Percentiles rank a stretch among this genome's conserved stretches.
Conservation (phyloP, 2,888 invertebrate genomes). For the Proisotoma minuta region DNA sequence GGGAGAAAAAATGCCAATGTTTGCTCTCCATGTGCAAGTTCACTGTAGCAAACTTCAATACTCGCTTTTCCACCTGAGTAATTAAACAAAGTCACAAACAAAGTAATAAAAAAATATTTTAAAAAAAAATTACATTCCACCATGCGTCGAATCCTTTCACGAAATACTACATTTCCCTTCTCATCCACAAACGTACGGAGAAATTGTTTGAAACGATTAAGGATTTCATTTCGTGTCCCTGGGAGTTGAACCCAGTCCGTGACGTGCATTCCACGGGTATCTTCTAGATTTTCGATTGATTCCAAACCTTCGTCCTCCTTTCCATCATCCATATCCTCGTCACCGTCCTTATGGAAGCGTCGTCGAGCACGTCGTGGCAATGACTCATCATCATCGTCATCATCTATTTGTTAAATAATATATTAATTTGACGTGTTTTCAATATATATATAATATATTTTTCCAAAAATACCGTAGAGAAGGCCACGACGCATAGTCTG, state of each 20-base stretch:
- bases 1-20: conserved; percentile 94
- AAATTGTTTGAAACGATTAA: conserved; percentile 86
- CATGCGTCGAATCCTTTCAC: conserved; percentile 89
- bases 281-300: conserved; percentile 95
- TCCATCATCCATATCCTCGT: conserved; percentile 75
- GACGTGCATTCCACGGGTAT: conserved; percentile 89
- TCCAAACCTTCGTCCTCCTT: conserved; percentile 58
- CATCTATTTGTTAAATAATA: conserved; percentile 56
- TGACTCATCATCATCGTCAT: conserved; percentile 65
- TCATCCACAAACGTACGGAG: conserved; percentile 81
- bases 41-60: conserved; percentile 87
- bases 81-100: not conserved
- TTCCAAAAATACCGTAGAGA: conserved; percentile 78
- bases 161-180: conserved; percentile 80
- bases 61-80: conserved; percentile 56
- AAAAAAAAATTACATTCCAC: conserved; percentile 61
- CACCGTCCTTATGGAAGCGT: too few species aligned
- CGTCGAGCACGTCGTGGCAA: conserved; percentile 64
- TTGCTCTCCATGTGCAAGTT: conserved; percentile 83
- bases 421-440: not conserved
- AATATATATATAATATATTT: too few species aligned
- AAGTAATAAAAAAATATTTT: conserved; percentile 30
- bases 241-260: conserved; percentile 96
- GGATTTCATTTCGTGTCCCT: conserved; percentile 91
- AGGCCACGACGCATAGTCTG: conserved; percentile 68